phyloP scores from a whole-genome alignment of 2,797 vertebrate genomes.

The Hyperoplus lanceolatus region DNA sequence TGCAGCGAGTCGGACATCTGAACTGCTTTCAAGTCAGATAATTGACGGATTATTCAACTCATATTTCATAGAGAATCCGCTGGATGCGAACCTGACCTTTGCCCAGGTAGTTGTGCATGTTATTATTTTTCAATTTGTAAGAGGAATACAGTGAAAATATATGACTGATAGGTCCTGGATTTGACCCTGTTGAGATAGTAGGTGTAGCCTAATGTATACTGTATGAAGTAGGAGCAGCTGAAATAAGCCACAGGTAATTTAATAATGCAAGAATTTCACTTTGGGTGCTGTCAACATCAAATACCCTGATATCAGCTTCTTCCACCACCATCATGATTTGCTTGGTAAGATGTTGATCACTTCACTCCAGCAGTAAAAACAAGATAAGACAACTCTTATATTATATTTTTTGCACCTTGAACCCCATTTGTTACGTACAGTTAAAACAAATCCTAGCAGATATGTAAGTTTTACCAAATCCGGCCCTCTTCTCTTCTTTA shows the following conservation, averaged over 20 bases:
- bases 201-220: not conserved
- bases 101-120: conserved; percentile 4
- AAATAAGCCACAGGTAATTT: not conserved
- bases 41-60: not conserved
- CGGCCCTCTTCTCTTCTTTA: no score
- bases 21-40: conserved; percentile 24
- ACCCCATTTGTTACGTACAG: not conserved
- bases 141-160: no score
- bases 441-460: not conserved
- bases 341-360: no score
- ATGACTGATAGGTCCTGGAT: not conserved
- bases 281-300: no score
- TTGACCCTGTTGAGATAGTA: not conserved
- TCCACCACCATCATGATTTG: no score
- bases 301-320: no score
- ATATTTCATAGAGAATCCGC: not conserved
- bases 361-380: no score
- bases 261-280: not conserved
- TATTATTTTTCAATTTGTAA: not conserved
- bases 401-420: not conserved
- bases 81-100: conserved; percentile 5
- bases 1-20: conserved; percentile 33
- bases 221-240: not conserved
- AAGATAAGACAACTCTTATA: no score
- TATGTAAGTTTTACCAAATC: not conserved